phyloP scores from a whole-genome alignment of 2,113 vertebrate species.

The Hiodon tergisus region DNA sequence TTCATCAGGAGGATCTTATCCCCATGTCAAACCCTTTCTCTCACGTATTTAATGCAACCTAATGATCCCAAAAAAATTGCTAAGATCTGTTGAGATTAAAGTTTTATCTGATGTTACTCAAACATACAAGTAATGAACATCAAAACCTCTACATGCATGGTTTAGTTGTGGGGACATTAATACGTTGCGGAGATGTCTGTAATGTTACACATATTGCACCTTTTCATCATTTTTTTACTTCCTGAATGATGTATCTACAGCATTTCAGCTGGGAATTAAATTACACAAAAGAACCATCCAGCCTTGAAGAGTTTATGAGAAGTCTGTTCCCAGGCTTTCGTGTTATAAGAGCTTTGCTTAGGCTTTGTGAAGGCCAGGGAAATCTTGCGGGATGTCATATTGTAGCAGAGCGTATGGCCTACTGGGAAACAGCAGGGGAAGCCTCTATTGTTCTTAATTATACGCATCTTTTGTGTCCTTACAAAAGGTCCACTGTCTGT shows the following conservation, averaged over 20 bases:
- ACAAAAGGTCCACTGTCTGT: slow-evolving; percentile 37
- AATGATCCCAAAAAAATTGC: slow-evolving; percentile 9
- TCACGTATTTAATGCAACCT: neutral
- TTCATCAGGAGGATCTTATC: neutral
- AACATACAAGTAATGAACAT: neutral
- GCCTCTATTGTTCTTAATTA: slow-evolving; percentile 39
- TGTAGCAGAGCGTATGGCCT: slow-evolving; percentile 25
- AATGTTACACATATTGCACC: no score
- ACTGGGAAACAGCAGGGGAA: slow-evolving; percentile 15
- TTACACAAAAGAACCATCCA: neutral
- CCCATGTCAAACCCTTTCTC: neutral
- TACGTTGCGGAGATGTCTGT: no score
- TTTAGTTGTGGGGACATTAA: no score
- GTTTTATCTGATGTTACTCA: neutral
- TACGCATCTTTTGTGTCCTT: slow-evolving; percentile 45
- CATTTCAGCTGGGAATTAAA: neutral
- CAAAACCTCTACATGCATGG: no score
- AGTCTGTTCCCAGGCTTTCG: neutral
- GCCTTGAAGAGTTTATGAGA: neutral
- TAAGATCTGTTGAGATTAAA: neutral
- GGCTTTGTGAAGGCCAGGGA: neutral
- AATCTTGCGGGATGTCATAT: slow-evolving; percentile 11
- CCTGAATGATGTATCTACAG: neutral
- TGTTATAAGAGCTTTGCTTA: neutral
- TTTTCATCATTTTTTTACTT: neutral